phyloP scores from a whole-genome alignment of 1,140 invertebrate species.

The Drosophila quadrilineata region DNA sequence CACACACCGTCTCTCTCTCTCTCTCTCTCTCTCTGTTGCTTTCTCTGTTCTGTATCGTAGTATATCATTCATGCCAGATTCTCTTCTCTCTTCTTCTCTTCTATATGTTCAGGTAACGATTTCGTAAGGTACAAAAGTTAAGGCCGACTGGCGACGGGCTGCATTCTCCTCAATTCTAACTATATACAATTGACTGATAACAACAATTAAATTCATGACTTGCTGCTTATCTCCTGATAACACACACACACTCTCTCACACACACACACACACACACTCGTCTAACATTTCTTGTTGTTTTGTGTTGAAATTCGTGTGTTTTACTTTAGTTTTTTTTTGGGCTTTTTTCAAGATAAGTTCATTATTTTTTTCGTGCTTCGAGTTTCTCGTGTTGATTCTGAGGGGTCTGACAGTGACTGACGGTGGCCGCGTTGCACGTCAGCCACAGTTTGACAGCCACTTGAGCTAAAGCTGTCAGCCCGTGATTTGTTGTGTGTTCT shows the following conservation, averaged over 20 bases:
- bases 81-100: too few relatives aligned
- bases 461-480: conserved; percentile 2
- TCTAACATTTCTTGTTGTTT: conserved; percentile 6
- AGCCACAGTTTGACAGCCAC: conserved; percentile 48
- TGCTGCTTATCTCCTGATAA: conserved; percentile 69
- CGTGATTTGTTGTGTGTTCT: conserved; percentile 28
- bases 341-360: conserved; percentile 43
- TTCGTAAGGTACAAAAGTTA: conserved; percentile 32
- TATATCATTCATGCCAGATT: too few relatives aligned
- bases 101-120: conserved; percentile 7
- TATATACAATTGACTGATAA: conserved; percentile 51
- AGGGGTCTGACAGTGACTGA: conserved; percentile 19
- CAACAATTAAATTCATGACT: conserved; percentile 52
- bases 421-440: background rate
- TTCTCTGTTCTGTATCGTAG: too few relatives aligned
- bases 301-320: conserved; percentile 22
- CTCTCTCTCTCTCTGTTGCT: background rate
- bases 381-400: conserved; percentile 14
- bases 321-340: too few relatives aligned
- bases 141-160: conserved; percentile 12
- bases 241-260: conserved; percentile 33
- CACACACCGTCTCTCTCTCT: background rate
- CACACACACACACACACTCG: conserved; percentile 6
- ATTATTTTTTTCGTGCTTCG: too few relatives aligned
- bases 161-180: conserved; percentile 19